phyloP scores from a whole-genome alignment of 92 coral and sea anemone genomes.

The Siderastrea siderea region DNA sequence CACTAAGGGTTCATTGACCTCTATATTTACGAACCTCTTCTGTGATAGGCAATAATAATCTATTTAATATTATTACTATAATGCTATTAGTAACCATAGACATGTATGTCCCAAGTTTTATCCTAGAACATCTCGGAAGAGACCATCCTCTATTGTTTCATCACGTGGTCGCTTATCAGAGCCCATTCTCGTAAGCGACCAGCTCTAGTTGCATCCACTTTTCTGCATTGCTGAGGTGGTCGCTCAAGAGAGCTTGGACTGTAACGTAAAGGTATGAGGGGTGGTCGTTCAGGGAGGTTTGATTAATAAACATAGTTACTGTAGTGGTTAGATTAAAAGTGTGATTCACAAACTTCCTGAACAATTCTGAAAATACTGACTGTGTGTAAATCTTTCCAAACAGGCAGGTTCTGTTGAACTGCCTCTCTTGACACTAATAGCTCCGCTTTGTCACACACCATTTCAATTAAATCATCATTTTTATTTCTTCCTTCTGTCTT shows the following conservation, averaged over 20 bases:
- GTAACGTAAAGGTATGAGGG: background rate
- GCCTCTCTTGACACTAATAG: conserved; percentile 26
- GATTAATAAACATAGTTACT: background rate
- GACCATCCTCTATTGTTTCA: too few species aligned
- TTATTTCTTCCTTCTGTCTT: conserved; percentile 2
- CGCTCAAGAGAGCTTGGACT: background rate
- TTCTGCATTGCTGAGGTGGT: background rate
- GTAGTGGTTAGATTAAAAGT: background rate
- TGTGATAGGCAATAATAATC: too few species aligned
- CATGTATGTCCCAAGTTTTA: too few species aligned
- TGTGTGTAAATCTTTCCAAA: conserved; percentile 21
- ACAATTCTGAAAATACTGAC: conserved; percentile 17
- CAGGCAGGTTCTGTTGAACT: conserved; percentile 12
- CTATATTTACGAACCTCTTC: too few species aligned
- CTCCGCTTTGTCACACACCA: conserved; percentile 32
- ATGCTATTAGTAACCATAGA: too few species aligned
- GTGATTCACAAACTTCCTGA: conserved; percentile 1
- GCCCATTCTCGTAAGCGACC: too few species aligned
- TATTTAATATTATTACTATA: too few species aligned
- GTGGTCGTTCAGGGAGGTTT: conserved; percentile 1
- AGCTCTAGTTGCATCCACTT: background rate
- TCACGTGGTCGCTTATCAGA: too few species aligned
- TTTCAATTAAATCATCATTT: conserved; percentile 19
- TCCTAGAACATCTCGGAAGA: too few species aligned
- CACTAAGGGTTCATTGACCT: too few species aligned